These are phyloP conservation scores for Saccostrea cuccullata DNA, from an alignment of 1,140 invertebrate species.

Conservation along the genomic window DNA sequence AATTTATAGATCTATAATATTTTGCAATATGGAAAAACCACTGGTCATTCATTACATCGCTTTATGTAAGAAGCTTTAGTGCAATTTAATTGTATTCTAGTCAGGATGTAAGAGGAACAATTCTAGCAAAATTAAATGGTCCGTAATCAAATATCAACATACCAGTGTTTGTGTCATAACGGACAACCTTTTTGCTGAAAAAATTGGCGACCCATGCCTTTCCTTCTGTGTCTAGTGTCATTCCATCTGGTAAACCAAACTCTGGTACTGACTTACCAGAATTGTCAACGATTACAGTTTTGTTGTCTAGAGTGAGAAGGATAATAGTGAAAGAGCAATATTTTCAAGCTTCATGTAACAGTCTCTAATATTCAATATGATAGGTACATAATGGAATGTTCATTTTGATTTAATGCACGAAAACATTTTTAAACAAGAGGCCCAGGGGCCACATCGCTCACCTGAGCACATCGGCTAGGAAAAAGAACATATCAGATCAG, in stretches of 20 bases:
- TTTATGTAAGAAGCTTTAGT: too few species aligned
- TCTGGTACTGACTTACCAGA: neutral
- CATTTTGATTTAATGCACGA: too few species aligned
- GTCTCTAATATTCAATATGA: neutral
- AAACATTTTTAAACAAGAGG: too few species aligned
- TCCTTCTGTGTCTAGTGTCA: constrained; percentile 80
- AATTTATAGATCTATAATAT: too few species aligned
- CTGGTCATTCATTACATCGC: too few species aligned
- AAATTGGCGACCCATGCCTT: constrained; percentile 68
- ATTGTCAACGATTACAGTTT: neutral
- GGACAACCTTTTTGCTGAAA: constrained; percentile 49
- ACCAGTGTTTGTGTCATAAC: constrained; percentile 60
- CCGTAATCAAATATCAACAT: neutral
- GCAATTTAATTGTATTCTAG: too few species aligned
- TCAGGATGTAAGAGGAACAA: too few species aligned
- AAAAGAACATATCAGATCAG: too few species aligned
- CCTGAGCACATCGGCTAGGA: too few species aligned
- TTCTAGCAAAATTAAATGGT: too few species aligned
- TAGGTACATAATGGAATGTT: too few species aligned
- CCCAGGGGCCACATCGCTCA: neutral
- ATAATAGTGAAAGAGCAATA: constrained; percentile 17
- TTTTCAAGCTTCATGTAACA: neutral
- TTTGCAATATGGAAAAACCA: too few species aligned
- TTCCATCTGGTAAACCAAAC: constrained; percentile 75
- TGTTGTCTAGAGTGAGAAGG: neutral